Base-by-base conservation (phyloP, 1,140 invertebrate genomes). In the Propsilocerus akamusi region DNA sequence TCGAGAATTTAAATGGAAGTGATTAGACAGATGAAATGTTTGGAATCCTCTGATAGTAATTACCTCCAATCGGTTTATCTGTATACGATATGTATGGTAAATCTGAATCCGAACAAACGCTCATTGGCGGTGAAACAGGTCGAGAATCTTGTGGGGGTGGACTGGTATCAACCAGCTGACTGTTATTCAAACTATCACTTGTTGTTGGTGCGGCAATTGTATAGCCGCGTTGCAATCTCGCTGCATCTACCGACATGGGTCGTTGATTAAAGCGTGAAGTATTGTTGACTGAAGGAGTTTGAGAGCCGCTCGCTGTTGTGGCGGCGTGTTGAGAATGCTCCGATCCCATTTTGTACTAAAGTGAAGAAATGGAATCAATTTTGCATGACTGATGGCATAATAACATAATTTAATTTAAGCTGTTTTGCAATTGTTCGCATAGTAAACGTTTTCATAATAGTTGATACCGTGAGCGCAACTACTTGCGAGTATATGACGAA, bases 81-180 rank as follows among this genome's bases (percentile, higher is more conserved):
- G 89, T 93, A 55, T 93, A 95, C 1, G 90, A 92, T 58, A 95
- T 90, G 59, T 95, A 97, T 0, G 92, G 91, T 51, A 95, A 72
- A 64, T 96, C 91, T 0, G 83, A 82, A 63, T 89, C 86, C 0
- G 83, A 86, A 61, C 87, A 91, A 25, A 92, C 79, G 58, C 86
- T 91, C 0, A 86, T 81, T 4, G 86, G 82, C 1, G 87, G 87
- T 14, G 83, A 86, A 2, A 73, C 81, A 49, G 81, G 83, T 12
- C 78, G 73, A 7, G 77, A 78, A 11, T 75, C 68, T 11, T 68
- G 68, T 12, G 69, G 67, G n/a, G 73, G 71, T n/a, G 61, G 25
- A 48, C 49, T 51, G 50, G 52, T 55, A 25, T 48, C 50, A 32
- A 46, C 30, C 8, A 50, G 50, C 12, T 58, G 52, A 46, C 32